Conservation (phyloP, 2,797 vertebrate genomes). For the Australoheros facetus region DNA sequence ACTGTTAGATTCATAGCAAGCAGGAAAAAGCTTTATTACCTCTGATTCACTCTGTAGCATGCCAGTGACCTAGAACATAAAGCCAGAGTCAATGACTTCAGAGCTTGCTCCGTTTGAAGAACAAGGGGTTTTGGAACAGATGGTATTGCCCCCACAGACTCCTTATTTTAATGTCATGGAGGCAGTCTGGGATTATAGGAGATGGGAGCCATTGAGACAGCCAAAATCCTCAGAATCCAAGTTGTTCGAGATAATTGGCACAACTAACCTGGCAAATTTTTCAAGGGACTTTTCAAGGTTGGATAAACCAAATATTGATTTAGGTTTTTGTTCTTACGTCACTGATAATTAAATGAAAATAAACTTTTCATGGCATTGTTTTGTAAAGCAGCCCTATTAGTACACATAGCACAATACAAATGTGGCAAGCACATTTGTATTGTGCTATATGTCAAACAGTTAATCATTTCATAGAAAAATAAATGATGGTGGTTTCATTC, state of each 20-base stretch:
- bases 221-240: background rate
- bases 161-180: background rate
- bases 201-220: background rate
- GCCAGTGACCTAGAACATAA: background rate
- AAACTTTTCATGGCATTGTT: fast-evolving
- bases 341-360: too few relatives aligned
- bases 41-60: background rate
- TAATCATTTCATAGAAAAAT: background rate
- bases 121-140: slow-evolving; percentile 11
- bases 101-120: background rate
- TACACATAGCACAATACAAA: too few relatives aligned
- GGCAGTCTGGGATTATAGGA: slow-evolving; percentile 6
- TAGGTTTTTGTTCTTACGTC: background rate
- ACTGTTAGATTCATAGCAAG: background rate
- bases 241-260: background rate
- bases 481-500: background rate
- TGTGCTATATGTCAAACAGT: background rate
- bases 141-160: background rate
- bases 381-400: background rate
- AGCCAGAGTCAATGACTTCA: background rate
- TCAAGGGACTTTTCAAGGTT: background rate
- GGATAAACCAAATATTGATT: background rate
- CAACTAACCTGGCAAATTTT: fast-evolving
- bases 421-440: background rate
- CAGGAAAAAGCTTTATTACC: background rate